Evolutionary conservation across 2,113 vertebrate genomes (phyloP).

Genomic region (Petromus typicus): DNA sequence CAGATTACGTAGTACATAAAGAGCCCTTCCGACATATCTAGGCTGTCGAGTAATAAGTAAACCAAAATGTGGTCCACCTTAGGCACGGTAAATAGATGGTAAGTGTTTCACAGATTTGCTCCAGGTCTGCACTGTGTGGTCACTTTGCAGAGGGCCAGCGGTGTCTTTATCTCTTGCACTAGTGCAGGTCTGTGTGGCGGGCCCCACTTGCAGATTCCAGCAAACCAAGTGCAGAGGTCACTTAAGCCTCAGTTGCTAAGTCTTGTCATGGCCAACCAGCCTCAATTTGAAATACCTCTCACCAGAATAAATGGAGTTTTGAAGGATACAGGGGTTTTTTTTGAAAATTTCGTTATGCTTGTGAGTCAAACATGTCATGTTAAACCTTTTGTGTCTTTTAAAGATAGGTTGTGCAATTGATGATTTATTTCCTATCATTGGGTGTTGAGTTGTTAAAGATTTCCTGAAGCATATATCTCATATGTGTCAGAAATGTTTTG

Average conservation of each 20-base stretch:
- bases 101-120: neutral
- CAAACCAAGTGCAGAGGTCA: neutral
- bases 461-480: conserved; percentile 50
- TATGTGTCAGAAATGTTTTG: neutral
- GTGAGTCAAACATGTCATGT: neutral
- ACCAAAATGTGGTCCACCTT: neutral
- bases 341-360: neutral
- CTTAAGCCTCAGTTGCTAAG: neutral
- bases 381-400: neutral
- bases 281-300: neutral
- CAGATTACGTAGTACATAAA: neutral
- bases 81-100: neutral
- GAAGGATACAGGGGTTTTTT: neutral
- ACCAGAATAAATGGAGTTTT: neutral
- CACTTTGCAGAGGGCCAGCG: neutral
- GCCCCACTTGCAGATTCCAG: neutral
- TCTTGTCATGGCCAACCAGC: neutral
- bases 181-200: neutral
- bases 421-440: conserved; percentile 46
- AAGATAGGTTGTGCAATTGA: conserved; percentile 7
- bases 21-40: neutral
- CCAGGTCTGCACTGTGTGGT: neutral
- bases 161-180: neutral
- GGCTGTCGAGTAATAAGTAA: conserved; percentile 43
- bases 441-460: conserved; percentile 19